Evolutionary conservation across 2,888 invertebrate species (phyloP).

Genomic region (Sicus ferrugineus): DNA sequence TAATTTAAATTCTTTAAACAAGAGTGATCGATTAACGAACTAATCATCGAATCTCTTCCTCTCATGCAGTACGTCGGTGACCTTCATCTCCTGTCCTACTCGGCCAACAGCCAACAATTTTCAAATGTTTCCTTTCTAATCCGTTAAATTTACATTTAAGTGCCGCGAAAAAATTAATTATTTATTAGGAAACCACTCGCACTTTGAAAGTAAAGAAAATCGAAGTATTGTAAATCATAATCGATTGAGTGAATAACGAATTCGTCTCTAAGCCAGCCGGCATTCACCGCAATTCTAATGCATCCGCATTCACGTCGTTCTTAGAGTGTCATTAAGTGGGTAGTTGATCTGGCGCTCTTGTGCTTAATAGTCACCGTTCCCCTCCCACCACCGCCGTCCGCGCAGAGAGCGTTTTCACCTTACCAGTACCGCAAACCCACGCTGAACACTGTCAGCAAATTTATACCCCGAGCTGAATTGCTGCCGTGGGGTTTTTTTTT

Average conservation of each 20-base stretch:
- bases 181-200: background rate
- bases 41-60: no score
- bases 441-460: background rate
- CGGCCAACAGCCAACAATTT: no score
- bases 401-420: background rate
- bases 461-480: background rate
- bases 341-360: background rate
- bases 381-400: no score
- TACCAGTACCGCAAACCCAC: no score
- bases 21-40: no score
- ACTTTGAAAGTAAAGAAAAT: background rate
- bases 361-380: no score
- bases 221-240: background rate
- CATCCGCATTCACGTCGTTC: background rate
- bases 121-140: background rate
- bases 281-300: background rate
- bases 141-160: slow-evolving; percentile 16
- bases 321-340: background rate
- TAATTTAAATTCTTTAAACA: no score
- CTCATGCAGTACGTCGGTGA: no score
- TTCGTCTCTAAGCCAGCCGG: background rate
- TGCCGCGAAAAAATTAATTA: background rate
- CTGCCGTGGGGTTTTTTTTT: background rate
- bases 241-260: background rate
- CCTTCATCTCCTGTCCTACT: no score